A percentile compares a stretch with the other conserved stretches of the same genome.
Conservation (phyloP, 2,113 vertebrate species). For the Noctilio leporinus region DNA sequence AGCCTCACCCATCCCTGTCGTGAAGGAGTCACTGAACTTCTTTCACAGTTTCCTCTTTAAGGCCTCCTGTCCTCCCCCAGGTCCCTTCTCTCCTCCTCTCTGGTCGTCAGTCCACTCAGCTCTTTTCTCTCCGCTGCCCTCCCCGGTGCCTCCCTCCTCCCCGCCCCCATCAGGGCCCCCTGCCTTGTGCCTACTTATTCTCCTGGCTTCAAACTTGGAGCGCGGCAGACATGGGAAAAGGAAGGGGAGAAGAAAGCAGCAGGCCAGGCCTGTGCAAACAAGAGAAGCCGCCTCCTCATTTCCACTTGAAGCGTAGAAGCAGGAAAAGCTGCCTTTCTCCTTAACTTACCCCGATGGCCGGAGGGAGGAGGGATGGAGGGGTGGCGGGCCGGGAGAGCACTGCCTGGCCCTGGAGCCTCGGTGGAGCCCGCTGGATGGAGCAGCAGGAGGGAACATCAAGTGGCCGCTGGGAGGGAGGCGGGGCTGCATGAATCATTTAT, state of each 20-base stretch:
- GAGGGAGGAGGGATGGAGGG: conserved; percentile 72
- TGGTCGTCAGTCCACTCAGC: background rate
- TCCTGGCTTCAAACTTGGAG: conserved; percentile 18
- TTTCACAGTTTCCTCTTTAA: background rate
- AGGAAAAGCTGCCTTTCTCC: conserved; percentile 68
- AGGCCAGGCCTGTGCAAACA: conserved; percentile 49
- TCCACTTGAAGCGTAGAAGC: conserved; percentile 71
- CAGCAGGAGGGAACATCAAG: conserved; percentile 73
- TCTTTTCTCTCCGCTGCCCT: background rate
- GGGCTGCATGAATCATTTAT: conserved; percentile 78
- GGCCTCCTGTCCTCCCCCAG: background rate
- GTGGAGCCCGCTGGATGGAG: conserved; percentile 55
- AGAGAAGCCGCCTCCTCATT: conserved; percentile 44
- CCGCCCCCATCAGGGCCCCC: background rate
- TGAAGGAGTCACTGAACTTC: background rate
- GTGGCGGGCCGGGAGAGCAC: conserved; percentile 38
- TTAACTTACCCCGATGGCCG: conserved; percentile 69
- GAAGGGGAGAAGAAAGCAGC: background rate
- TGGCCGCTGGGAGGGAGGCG: conserved; percentile 70
- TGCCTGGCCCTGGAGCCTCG: conserved; percentile 54
- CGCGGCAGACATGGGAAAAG: conserved; percentile 20
- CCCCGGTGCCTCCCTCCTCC: accelerated
- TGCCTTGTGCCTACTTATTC: background rate
- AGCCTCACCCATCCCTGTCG: accelerated
- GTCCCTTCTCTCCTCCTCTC: background rate